Base-by-base conservation (phyloP, 1,140 invertebrate genomes). In the Condylostylus longicornis region DNA sequence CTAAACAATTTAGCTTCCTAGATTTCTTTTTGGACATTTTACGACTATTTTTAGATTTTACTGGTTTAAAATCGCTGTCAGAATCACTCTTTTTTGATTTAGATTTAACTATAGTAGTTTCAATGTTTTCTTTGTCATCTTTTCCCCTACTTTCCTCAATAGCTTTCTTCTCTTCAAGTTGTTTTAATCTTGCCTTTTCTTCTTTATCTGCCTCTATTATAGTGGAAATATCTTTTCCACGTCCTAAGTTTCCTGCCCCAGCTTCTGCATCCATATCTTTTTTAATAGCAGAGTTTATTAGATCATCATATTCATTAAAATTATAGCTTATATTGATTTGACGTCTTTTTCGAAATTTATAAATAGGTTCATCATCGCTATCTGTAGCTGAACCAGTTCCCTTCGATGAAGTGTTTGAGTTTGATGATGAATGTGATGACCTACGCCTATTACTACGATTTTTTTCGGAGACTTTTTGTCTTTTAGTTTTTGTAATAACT, bases 251-350 rank as follows among this genome's bases (percentile, higher is more conserved):
- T 1, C 79, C 79, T 3, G 79, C 77, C 14, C 77, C 76, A 18
- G 74, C 74, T 3, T 76, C 75, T 7, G 73, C 74, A 23, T 81
- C 74, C 42, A 81, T 71, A 50, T 82, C 79, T 38, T 79, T 77
- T 62, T 85, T 76, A 37, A 94, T 83, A 10, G 90, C 90, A 32
- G 82, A 86, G 52, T 88, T 84, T 31, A 95, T 95, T 47, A 95
- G 72, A 13, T 91, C 81, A 59, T 95, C 90, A 61, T 86, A 96
- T 54, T 94, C 88, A 52, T 88, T 86, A 44, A 90, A 82, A 35
- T 74, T 71, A 48, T 91, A 88, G 46, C 77, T 90, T 30, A 86
- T 76, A 15, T 80, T 77, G 32, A 74, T 68, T 49, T 74, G 70
- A 10, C 77, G 64, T 14, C 84, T 67, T 50, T 82, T 78, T 6